Conservation (phyloP, 2,797 vertebrate genomes). For the Calcarius lapponicus region DNA sequence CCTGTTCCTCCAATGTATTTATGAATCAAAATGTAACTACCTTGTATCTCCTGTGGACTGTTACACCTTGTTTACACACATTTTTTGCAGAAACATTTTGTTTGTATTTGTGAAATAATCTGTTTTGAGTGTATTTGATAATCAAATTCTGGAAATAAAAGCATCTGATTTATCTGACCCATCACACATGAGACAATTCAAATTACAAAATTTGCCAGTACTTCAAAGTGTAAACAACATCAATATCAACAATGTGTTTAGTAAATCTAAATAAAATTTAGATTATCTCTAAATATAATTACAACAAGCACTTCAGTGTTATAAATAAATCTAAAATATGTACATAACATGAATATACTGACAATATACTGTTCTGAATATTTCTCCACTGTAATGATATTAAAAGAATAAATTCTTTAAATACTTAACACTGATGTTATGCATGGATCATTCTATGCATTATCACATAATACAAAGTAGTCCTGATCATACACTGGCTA, state of each 20-base stretch:
- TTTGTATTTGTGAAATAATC: background rate
- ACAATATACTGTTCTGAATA: background rate
- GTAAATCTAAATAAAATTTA: background rate
- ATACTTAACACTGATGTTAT: background rate
- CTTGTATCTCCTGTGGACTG: background rate
- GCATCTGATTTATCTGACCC: background rate
- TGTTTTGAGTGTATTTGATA: background rate
- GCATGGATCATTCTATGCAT: background rate
- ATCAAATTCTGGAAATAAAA: background rate
- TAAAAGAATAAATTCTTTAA: background rate
- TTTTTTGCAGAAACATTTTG: background rate
- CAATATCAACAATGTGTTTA: background rate
- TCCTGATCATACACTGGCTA: background rate
- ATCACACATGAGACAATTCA: background rate
- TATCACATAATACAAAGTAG: background rate
- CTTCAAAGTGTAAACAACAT: background rate
- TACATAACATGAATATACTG: background rate
- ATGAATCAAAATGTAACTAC: background rate
- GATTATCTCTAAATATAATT: background rate
- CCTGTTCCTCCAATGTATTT: background rate
- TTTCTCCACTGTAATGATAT: background rate
- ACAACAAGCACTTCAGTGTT: background rate
- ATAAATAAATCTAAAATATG: background rate
- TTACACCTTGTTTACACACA: background rate
- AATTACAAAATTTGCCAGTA: background rate